Evolutionary conservation across 2,797 vertebrate species (phyloP).

Genomic region (Anabas testudineus): DNA sequence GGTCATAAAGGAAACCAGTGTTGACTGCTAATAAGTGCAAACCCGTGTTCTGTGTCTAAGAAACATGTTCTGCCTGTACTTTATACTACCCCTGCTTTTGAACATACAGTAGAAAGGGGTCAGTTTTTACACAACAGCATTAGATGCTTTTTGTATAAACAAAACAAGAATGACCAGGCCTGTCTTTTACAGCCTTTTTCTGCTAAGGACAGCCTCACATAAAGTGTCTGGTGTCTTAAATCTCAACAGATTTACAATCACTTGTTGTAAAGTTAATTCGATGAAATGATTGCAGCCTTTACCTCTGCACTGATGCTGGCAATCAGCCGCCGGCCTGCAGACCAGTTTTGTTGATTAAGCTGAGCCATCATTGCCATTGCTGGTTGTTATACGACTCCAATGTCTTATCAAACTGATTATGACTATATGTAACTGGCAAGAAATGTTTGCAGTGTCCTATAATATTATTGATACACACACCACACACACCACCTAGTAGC

Average conservation of each 20-base stretch:
- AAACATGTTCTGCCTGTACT: background rate
- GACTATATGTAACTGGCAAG: background rate
- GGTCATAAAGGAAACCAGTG: background rate
- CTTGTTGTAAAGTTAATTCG: constrained; percentile 16
- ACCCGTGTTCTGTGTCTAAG: background rate
- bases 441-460: background rate
- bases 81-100: background rate
- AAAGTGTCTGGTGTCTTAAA: constrained; percentile 19
- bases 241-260: constrained; percentile 40
- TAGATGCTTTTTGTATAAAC: background rate
- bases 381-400: constrained; percentile 10
- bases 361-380: constrained; percentile 27
- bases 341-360: constrained; percentile 42
- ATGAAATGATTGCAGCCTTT: constrained; percentile 50
- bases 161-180: background rate
- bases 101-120: no score
- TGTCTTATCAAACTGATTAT: constrained; percentile 32
- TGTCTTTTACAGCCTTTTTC: background rate
- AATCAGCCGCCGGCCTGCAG: constrained; percentile 30
- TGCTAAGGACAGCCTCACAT: constrained; percentile 4
- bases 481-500: background rate
- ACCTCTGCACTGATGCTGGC: constrained; percentile 16
- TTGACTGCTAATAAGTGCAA: background rate
- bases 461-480: background rate
- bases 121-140: background rate